Evolutionary conservation across 2,113 vertebrate species (phyloP), one percentile per base, ranked within the genome.

Genomic region (Maylandia zebra): DNA sequence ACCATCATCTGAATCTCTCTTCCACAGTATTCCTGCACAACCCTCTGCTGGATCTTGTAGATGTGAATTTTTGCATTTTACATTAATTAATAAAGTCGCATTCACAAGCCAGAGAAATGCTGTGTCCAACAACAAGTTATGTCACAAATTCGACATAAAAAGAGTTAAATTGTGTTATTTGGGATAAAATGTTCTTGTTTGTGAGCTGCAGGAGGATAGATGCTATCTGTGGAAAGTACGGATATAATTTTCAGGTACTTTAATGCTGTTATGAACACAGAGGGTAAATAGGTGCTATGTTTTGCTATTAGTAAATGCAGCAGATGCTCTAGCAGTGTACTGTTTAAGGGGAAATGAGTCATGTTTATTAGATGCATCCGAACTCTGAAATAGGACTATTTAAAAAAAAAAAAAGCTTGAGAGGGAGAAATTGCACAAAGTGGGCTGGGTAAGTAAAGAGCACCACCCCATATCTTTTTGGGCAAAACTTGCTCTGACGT

Each of bases 1-100:
- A 84, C 43, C 86, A 92, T 96, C 92, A 94, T 88, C 79, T 90
- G 86, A 90, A 93, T 85, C 86, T 92, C 22, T 71, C 83, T 36
- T 83, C 61, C 88, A 83, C 84, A 86, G 93, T 85, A 84, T 94
- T 87, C 81, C 88, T 84, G 83, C 83, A 86, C 53, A 90, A 82
- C 45, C 43, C 38, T 84, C 50, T 83, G 74, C 88, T 88, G 86
- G 83, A 87, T 81, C 82, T 87, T 83, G 79, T 10, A n/a, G 45
- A 13, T 32, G 9, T 5, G 22, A 69, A 69, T 69, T 22, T 69
- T 38, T 45, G 8, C n/a, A 22, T 78, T 52, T 78, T 78, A 8
- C 17, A 78, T 34, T 78, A 34, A 78, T 52, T 34, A 45, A 43
- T 32, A 22, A 82, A 59, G 24, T 82, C 0, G 2, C 38, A 61